Evolutionary conservation across 2,797 vertebrate species (phyloP).

Genomic region (Crypturellus tataupa): DNA sequence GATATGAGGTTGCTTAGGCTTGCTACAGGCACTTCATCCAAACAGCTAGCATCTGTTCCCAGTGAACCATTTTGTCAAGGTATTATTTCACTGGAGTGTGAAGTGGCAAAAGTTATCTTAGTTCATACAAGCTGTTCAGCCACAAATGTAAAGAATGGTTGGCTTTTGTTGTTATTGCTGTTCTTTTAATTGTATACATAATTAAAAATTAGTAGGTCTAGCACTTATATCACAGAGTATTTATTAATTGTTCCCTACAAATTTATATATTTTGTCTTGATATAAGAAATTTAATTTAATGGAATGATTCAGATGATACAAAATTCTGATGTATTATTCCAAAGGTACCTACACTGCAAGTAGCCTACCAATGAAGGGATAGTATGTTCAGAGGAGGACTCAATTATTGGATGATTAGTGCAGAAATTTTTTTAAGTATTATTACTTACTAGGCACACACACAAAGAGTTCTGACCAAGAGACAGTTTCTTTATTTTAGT

Average conservation of each 20-base stretch:
- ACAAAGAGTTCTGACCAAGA: neutral
- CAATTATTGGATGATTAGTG: neutral
- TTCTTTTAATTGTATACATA: neutral
- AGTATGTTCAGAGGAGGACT: neutral
- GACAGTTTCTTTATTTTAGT: neutral
- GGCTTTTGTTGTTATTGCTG: neutral
- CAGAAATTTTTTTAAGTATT: neutral
- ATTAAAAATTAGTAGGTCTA: neutral
- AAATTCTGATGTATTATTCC: neutral
- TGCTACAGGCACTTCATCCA: slow-evolving; percentile 51
- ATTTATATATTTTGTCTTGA: neutral
- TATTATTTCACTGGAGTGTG: slow-evolving; percentile 65
- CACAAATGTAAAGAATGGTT: neutral
- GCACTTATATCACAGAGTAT: neutral
- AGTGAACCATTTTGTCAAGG: slow-evolving; percentile 70
- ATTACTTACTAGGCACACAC: neutral
- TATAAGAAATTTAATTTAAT: neutral
- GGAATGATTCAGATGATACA: neutral
- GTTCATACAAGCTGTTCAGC: slow-evolving; percentile 3
- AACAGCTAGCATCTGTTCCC: slow-evolving; percentile 66
- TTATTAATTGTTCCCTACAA: neutral
- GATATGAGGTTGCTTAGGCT: slow-evolving; percentile 41
- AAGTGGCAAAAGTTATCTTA: slow-evolving; percentile 45
- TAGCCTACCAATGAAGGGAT: neutral
- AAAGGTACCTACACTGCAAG: neutral